phyloP scores from a whole-genome alignment of 92 coral and sea anemone genomes.

The Bergia sp. region DNA sequence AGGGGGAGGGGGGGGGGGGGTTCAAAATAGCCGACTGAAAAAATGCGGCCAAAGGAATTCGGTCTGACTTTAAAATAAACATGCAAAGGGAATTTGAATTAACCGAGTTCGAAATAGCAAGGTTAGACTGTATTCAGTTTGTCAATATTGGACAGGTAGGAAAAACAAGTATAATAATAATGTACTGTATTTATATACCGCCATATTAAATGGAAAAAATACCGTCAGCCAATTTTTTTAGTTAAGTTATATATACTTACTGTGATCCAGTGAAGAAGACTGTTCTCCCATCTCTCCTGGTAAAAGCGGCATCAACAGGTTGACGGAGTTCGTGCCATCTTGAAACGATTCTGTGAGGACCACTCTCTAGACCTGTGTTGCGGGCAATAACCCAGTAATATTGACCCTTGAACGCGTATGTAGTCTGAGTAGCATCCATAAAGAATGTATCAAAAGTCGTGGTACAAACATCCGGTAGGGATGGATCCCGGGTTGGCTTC shows the following conservation, averaged over 20 bases:
- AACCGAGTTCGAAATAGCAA: too few relatives aligned
- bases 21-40: too few relatives aligned
- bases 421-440: neutral
- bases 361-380: conserved; percentile 56
- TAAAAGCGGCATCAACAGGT: conserved; percentile 49
- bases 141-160: too few relatives aligned
- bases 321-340: conserved; percentile 61
- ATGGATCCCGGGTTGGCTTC: neutral
- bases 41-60: too few relatives aligned
- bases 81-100: too few relatives aligned
- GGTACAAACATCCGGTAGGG: neutral
- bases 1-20: too few relatives aligned
- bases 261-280: conserved; percentile 21
- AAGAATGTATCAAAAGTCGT: neutral
- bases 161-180: too few relatives aligned
- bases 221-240: too few relatives aligned
- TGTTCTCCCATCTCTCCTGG: conserved; percentile 35
- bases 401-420: conserved; percentile 28
- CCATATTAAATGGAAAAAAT: too few relatives aligned
- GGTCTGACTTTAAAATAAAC: too few relatives aligned
- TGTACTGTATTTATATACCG: too few relatives aligned
- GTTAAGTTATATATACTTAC: conserved; percentile 31
- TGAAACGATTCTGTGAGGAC: conserved; percentile 61
- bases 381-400: conserved; percentile 63
- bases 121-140: too few relatives aligned